A percentile compares a stretch with the other conserved stretches of the same genome.
phyloP scores from a whole-genome alignment of 2,797 vertebrate genomes.

The Mycteria americana region DNA sequence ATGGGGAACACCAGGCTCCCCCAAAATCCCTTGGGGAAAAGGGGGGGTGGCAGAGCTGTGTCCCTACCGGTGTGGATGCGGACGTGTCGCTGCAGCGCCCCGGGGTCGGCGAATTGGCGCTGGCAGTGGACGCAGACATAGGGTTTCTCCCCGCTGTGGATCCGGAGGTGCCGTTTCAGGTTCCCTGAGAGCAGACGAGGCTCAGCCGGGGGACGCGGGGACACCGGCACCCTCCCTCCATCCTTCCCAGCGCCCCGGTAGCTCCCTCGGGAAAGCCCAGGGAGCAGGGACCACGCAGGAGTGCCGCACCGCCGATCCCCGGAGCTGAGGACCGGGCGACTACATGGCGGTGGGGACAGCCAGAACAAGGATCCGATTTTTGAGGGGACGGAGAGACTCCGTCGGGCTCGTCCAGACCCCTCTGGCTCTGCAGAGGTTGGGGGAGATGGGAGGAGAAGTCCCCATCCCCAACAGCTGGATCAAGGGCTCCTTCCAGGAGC shows the following conservation, averaged over 20 bases:
- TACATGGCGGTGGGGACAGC: accelerated
- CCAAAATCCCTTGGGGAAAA: background rate
- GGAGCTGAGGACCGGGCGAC: accelerated
- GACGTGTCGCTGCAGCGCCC: conserved; percentile 93
- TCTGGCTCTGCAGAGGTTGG: background rate
- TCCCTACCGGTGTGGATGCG: conserved; percentile 94
- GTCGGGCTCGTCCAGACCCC: accelerated
- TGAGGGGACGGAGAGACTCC: background rate
- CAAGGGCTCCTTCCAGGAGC: background rate
- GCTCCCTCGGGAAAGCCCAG: accelerated
- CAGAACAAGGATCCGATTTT: accelerated
- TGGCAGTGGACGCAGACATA: conserved; percentile 93
- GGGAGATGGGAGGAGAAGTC: background rate
- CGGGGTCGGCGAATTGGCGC: conserved; percentile 94
- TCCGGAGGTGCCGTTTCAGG: conserved; percentile 93
- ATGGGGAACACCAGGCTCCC: accelerated
- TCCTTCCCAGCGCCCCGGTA: background rate
- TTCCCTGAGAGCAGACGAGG: conserved; percentile 79
- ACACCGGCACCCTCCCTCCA: accelerated
- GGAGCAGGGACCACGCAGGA: background rate
- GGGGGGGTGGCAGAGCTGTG: accelerated
- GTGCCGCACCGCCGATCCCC: accelerated
- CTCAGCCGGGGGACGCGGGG: accelerated
- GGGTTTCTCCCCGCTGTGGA: conserved; percentile 97
- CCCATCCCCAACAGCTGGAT: background rate